Conservation (phyloP, 2,888 invertebrate species). For the Drosophila conformis region DNA sequence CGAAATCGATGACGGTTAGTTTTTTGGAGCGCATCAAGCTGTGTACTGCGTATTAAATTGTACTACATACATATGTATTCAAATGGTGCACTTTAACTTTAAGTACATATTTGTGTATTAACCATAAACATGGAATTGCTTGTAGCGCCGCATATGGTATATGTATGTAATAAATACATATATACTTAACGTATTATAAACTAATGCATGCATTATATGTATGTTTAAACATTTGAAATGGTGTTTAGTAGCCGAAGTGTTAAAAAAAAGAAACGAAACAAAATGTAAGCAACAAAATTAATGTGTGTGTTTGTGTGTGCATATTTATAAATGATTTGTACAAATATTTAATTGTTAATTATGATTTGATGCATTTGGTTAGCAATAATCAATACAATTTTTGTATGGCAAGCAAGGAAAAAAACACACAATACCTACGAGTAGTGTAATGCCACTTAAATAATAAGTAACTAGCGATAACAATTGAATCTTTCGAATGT, state of each 20-base stretch:
- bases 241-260: constrained; percentile 30
- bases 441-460: constrained; percentile 31
- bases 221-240: constrained; percentile 31
- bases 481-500: constrained; percentile 14
- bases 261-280: constrained; percentile 2
- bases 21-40: constrained; percentile 44
- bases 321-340: constrained; percentile 19
- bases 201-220: constrained; percentile 38
- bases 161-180: constrained; percentile 11
- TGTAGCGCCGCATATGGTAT: constrained; percentile 18
- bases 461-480: constrained; percentile 38
- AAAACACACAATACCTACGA: constrained; percentile 18
- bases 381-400: constrained; percentile 45
- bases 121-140: constrained; percentile 18
- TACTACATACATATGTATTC: constrained; percentile 3
- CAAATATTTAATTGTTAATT: constrained; percentile 31
- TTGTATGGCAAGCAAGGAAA: constrained; percentile 34
- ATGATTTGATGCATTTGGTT: constrained; percentile 56
- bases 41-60: constrained; percentile 10
- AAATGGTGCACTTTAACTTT: constrained; percentile 19
- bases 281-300: constrained; percentile 9
- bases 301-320: constrained; percentile 35
- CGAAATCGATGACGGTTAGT: constrained; percentile 18
- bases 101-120: constrained; percentile 18
- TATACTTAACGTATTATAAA: constrained; percentile 22